A percentile compares a stretch with the other conserved stretches of the same genome.
Conservation (phyloP, 2,113 vertebrate genomes). For the Muntiacus reevesi region DNA sequence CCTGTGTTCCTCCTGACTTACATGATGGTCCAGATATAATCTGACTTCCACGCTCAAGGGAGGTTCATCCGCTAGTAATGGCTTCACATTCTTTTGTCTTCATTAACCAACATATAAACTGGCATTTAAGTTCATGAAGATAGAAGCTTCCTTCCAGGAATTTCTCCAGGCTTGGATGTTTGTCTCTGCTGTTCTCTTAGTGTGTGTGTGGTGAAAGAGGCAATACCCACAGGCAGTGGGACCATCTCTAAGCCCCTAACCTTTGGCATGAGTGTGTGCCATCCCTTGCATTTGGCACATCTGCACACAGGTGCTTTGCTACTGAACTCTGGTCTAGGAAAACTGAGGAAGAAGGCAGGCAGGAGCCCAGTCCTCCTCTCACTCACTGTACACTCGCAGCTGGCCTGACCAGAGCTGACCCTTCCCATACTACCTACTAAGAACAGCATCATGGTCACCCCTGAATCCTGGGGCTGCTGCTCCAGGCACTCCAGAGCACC, state of each 20-base stretch:
- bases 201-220: background rate
- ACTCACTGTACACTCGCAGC: background rate
- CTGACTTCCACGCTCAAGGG: background rate
- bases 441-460: background rate
- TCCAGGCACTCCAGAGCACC: background rate
- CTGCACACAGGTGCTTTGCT: background rate
- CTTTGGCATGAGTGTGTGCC: background rate
- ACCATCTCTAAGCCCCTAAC: background rate
- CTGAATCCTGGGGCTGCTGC: background rate
- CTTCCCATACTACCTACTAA: background rate
- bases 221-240: background rate
- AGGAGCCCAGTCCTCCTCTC: background rate
- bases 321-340: background rate
- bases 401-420: background rate
- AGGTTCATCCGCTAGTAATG: background rate
- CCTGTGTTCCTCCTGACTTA: conserved; percentile 23
- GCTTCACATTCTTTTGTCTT: background rate
- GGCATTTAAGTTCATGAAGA: background rate
- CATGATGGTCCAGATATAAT: background rate
- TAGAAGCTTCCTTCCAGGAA: conserved; percentile 7
- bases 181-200: background rate
- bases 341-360: background rate
- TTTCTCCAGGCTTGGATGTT: background rate
- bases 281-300: background rate
- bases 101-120: background rate